Conservation (phyloP, 2,888 invertebrate species). For the Luffia ferchaultella region DNA sequence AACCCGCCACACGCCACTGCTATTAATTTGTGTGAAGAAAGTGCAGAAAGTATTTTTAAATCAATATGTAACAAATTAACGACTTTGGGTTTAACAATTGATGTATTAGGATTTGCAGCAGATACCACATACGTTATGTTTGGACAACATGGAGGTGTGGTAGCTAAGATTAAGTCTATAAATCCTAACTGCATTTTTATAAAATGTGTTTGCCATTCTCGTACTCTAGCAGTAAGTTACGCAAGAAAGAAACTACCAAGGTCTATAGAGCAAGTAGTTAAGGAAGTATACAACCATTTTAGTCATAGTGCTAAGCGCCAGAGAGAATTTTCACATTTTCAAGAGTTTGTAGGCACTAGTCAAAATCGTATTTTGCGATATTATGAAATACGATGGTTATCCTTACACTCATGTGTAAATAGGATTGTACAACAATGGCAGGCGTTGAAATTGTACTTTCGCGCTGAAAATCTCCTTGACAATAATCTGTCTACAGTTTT, state of each 20-base stretch:
- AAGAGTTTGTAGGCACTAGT: slow-evolving; percentile 10
- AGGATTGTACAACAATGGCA: slow-evolving; percentile 13
- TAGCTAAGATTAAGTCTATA: too few species aligned
- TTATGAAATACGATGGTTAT: slow-evolving; percentile 13
- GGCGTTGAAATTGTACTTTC: slow-evolving; percentile 11
- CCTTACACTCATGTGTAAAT: slow-evolving; percentile 10
- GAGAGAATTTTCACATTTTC: slow-evolving; percentile 5
- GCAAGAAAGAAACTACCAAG: not conserved
- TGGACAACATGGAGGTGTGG: too few species aligned
- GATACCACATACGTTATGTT: too few species aligned
- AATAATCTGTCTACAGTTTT: slow-evolving; percentile 12
- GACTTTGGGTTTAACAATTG: too few species aligned
- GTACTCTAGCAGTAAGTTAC: not conserved
- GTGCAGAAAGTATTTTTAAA: too few species aligned
- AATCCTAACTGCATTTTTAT: slow-evolving; percentile 10
- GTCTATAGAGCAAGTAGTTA: not conserved
- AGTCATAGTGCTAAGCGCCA: not conserved
- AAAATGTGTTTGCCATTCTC: slow-evolving; percentile 11
- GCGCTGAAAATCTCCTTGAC: slow-evolving; percentile 8
- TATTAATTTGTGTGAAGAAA: too few species aligned
- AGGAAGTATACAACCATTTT: slow-evolving; percentile 2
- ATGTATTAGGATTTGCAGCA: too few species aligned
- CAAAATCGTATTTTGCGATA: slow-evolving; percentile 9
- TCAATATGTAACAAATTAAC: too few species aligned
- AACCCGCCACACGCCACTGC: too few species aligned